phyloP scores from a whole-genome alignment of 1,140 invertebrate species.

The Drosophila bocki region DNA sequence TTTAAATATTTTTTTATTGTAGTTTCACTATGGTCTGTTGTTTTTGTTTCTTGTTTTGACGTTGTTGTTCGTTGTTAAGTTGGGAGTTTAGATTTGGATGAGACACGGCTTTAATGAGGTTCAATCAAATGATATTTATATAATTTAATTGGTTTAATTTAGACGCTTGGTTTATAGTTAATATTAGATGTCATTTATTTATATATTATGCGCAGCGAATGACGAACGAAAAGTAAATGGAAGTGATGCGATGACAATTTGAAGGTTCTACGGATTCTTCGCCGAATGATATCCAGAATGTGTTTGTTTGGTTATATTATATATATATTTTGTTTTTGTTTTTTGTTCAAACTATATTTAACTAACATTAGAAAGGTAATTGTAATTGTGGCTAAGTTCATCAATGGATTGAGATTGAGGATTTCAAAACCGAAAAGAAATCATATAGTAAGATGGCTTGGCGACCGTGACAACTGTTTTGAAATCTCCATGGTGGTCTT shows the following conservation, averaged over 20 bases:
- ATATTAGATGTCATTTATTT: slow-evolving; percentile 58
- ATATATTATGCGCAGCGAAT: slow-evolving; percentile 58
- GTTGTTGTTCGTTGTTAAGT: slow-evolving; percentile 21
- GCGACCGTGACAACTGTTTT: background rate
- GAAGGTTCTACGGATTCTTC: slow-evolving; percentile 16
- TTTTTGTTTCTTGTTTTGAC: slow-evolving; percentile 21
- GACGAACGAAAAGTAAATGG: slow-evolving; percentile 10
- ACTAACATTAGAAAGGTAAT: background rate
- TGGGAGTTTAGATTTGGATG: slow-evolving; percentile 34
- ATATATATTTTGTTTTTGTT: background rate
- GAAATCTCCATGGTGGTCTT: slow-evolving; percentile 6
- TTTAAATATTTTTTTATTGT: background rate
- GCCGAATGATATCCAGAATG: slow-evolving; percentile 4
- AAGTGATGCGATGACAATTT: slow-evolving; percentile 3
- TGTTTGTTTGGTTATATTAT: slow-evolving; percentile 2
- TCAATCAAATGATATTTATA: slow-evolving; percentile 28
- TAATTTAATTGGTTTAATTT: slow-evolving; percentile 32
- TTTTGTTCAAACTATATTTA: background rate
- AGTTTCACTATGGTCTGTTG: slow-evolving; percentile 12
- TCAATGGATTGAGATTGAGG: slow-evolving; percentile 1
- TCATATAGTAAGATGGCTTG: background rate
- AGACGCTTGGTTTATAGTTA: slow-evolving; percentile 44
- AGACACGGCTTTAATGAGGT: slow-evolving; percentile 13
- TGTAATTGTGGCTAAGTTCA: background rate
- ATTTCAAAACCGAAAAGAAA: background rate